Evolutionary conservation across 2,797 vertebrate genomes (phyloP).

Genomic region (Acomys russatus): DNA sequence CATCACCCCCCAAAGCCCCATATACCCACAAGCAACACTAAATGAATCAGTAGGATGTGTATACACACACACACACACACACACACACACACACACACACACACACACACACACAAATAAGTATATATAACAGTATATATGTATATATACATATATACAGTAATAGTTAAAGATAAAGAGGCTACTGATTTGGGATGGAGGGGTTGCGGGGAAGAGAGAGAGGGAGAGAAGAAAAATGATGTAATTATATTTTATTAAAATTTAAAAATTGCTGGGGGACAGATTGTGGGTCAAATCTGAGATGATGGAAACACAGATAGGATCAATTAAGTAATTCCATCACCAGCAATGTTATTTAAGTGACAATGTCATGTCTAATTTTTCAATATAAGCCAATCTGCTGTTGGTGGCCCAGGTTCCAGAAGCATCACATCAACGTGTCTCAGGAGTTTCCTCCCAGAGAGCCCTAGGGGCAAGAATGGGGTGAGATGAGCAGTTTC

Average conservation of each 20-base stretch:
- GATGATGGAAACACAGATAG: neutral
- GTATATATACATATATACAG: neutral
- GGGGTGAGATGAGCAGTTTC: neutral
- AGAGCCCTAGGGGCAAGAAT: fast-evolving
- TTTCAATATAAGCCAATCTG: neutral
- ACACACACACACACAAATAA: too few relatives aligned
- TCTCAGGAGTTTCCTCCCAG: neutral
- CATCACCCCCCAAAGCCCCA: neutral
- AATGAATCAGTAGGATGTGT: neutral
- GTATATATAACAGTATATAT: too few relatives aligned
- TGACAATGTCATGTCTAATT: neutral
- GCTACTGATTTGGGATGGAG: neutral
- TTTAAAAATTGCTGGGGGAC: neutral
- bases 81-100: too few relatives aligned
- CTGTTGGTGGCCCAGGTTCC: neutral
- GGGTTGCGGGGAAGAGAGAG: neutral
- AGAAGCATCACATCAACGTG: neutral
- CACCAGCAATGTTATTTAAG: neutral
- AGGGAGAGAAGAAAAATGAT: neutral
- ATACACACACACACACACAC: too few relatives aligned
- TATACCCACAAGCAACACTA: neutral
- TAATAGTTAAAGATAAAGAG: neutral
- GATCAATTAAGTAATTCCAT: neutral
- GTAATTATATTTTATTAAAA: neutral
- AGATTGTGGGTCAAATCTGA: neutral